Evolutionary conservation across 2,888 invertebrate species (phyloP), one percentile per base, ranked within the genome.

Genomic region (Caenorhabditis drosophilae): DNA sequence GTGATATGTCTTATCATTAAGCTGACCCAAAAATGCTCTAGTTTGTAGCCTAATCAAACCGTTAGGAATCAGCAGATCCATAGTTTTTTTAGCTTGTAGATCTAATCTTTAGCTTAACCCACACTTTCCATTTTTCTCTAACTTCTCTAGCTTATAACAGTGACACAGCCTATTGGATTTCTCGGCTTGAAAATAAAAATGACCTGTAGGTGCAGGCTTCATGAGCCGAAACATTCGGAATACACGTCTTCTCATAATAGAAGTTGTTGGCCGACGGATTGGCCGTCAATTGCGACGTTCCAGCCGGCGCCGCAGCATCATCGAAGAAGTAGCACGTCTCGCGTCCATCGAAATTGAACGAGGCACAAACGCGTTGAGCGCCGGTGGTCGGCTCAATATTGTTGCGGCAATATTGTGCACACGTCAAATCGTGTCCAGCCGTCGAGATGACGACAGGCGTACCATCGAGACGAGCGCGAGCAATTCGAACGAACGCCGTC

Each of bases 201-300:
- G 12, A 49, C 55, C 79, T 70, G 71, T 83, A 83, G 31, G 82
- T 78, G 67, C 83, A 83, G n/a, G 82, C 82, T 61, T 83, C 82
- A 57, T 83, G 82, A 23, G 81, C 77, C 22, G 79, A 75, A 11
- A 83, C 82, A 54, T 70, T 82, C 36, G 84, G 84, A 51, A 85
- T 67, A 48, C 84, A 84, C 25, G 84, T 81, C 75, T 84, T 84
- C 72, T 84, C 84, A 60, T 84, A 84, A 70, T 84, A 84, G 68
- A 83, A 83, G 67, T 83, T 83, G 71, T 83, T 83, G 48, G 83
- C 83, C 23, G 79, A 80, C 11, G 83, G 83, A 54, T 83, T 83
- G 20, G 82, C 78, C 40, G 82, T 81, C 42, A 83, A 64, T 36
- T 82, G 77, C 16, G 75, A 79, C 22, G 78, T 75, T 36, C 83